These are phyloP conservation scores for Phalacrocorax brasilianus DNA, from an alignment of 2,113 vertebrate genomes.

Conservation along the genomic window DNA sequence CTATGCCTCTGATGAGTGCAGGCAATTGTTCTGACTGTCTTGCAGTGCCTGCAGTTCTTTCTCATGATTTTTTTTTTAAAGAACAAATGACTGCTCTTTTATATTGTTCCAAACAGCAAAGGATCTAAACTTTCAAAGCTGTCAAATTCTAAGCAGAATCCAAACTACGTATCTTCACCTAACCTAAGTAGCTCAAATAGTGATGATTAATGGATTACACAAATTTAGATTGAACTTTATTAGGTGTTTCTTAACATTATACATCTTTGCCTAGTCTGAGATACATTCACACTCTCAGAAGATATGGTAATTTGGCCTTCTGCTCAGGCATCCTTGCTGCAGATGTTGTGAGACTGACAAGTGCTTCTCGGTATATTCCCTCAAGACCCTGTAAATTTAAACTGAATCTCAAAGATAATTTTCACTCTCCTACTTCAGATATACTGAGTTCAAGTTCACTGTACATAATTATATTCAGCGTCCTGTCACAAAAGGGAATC, in stretches of 20 bases:
- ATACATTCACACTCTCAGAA: not conserved
- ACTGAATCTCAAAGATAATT: slow-evolving; percentile 47
- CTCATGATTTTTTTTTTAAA: slow-evolving; percentile 5
- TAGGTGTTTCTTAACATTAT: not conserved
- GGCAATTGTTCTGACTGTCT: not conserved
- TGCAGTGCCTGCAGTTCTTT: not conserved
- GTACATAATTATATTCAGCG: not conserved
- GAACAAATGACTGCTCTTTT: slow-evolving; percentile 27
- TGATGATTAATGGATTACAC: not conserved
- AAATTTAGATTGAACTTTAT: slow-evolving; percentile 9
- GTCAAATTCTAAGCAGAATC: slow-evolving; percentile 47
- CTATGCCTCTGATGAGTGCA: not conserved
- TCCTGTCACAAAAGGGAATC: not conserved
- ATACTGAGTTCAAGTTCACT: slow-evolving; percentile 18
- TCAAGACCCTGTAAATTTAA: not conserved
- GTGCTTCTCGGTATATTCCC: not conserved
- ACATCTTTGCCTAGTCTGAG: slow-evolving; percentile 7
- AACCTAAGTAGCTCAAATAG: not conserved
- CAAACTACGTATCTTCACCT: slow-evolving; percentile 1
- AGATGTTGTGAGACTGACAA: slow-evolving; percentile 49
- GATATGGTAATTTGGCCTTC: slow-evolving; percentile 33
- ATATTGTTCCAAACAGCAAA: not conserved
- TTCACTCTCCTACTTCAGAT: slow-evolving; percentile 9
- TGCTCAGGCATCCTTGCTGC: slow-evolving; percentile 9
- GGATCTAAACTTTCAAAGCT: slow-evolving; percentile 22